These are phyloP conservation scores for Amphibalanus amphitrite DNA, from an alignment of 1,140 invertebrate species.

Conservation along the genomic window DNA sequence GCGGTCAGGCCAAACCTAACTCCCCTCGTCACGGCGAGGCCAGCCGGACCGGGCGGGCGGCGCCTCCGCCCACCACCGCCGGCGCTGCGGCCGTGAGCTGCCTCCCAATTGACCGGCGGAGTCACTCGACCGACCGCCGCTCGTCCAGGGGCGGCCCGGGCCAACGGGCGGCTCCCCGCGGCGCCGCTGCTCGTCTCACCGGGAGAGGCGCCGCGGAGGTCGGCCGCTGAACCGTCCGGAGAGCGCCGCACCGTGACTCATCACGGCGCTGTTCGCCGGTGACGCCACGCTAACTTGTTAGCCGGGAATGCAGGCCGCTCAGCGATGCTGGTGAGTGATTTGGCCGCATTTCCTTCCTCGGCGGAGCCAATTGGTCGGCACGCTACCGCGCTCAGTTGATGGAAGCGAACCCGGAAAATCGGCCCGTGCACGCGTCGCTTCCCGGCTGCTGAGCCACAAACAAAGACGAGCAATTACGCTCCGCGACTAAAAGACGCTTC, in stretches of 20 bases:
- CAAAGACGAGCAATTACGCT: too few relatives aligned
- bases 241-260: background rate
- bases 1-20: too few relatives aligned
- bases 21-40: background rate
- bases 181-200: too few relatives aligned
- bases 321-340: background rate
- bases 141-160: background rate
- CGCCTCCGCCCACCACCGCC: too few relatives aligned
- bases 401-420: background rate
- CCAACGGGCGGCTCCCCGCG: too few relatives aligned
- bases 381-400: background rate
- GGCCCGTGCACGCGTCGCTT: background rate
- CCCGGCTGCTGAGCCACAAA: background rate
- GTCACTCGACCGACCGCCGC: too few relatives aligned
- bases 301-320: background rate
- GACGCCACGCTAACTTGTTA: background rate
- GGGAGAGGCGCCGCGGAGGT: background rate
- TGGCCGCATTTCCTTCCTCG: background rate
- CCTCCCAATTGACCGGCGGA: background rate
- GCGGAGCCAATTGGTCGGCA: background rate
- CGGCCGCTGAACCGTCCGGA: background rate
- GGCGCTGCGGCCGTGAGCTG: background rate
- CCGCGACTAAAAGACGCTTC: too few relatives aligned
- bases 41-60: too few relatives aligned
- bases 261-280: background rate